phyloP scores from a whole-genome alignment of 2,113 vertebrate genomes.

The Scomber scombrus region DNA sequence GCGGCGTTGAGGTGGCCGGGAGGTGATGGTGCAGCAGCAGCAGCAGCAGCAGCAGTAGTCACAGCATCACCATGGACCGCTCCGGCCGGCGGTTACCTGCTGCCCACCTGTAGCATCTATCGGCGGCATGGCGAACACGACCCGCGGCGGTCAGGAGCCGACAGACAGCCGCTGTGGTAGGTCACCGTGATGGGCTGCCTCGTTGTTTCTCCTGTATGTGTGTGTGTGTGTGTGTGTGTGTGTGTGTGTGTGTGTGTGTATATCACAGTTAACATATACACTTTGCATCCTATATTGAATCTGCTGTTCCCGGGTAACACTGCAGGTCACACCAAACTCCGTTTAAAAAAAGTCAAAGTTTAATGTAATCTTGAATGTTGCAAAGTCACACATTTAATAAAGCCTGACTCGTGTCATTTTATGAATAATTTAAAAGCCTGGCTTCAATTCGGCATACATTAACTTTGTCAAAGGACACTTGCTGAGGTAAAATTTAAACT shows the following conservation, averaged over 20 bases:
- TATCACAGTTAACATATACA: neutral
- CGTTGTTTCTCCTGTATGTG: neutral
- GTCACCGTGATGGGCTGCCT: neutral
- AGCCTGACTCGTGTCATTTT: rapidly evolving
- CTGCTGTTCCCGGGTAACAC: neutral
- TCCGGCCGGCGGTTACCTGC: constrained; percentile 54
- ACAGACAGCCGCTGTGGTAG: constrained; percentile 61
- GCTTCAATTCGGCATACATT: neutral
- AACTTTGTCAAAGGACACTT: neutral
- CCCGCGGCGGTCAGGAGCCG: constrained; percentile 45
- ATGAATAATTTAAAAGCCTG: rapidly evolving
- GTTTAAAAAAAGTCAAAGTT: neutral
- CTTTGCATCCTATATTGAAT: neutral
- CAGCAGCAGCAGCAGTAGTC: constrained; percentile 28
- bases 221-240: no score
- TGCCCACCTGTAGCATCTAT: constrained; percentile 78
- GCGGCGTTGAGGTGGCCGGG: constrained; percentile 47
- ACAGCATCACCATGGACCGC: constrained; percentile 74
- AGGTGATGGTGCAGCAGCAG: constrained; percentile 28
- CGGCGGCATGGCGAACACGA: constrained; percentile 72
- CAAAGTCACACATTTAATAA: rapidly evolving
- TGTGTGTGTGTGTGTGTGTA: no score
- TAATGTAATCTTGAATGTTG: rapidly evolving
- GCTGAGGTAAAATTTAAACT: neutral
- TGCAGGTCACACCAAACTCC: neutral